A percentile compares a stretch with the other conserved stretches of the same genome.
Conservation (phyloP, 2,797 vertebrate genomes). For the Pipistrellus pipistrellus region DNA sequence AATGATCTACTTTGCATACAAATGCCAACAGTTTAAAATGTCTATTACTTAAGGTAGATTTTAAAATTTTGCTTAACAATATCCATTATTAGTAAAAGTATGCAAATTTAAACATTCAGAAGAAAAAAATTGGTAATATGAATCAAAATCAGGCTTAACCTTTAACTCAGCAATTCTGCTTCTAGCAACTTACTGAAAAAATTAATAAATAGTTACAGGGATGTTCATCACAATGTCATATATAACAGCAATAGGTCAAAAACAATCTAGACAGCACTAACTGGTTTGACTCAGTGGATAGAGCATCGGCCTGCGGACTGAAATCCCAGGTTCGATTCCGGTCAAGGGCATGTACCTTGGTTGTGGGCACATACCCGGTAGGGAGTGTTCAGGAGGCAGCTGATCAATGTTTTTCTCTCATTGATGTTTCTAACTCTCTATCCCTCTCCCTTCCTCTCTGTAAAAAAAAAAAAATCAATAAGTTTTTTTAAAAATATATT, state of each 20-base stretch:
- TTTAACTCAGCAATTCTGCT: conserved; percentile 32
- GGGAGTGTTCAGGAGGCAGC: too few species aligned
- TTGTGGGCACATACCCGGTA: too few species aligned
- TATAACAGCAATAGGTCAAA: conserved; percentile 13
- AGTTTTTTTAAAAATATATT: not conserved
- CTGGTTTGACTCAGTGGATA: too few species aligned
- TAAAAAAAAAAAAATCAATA: too few species aligned
- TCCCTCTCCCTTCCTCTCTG: too few species aligned
- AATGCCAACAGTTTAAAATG: conserved; percentile 26
- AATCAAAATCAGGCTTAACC: not conserved
- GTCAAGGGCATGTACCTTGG: too few species aligned
- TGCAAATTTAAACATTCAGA: not conserved
- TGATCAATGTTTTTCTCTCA: too few species aligned
- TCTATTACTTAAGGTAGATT: not conserved
- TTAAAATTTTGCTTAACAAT: conserved; percentile 33
- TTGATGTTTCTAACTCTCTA: too few species aligned
- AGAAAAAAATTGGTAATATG: not conserved
- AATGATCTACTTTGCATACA: not conserved
- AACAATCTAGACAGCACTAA: not conserved
- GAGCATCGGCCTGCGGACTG: too few species aligned
- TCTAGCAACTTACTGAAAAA: conserved; percentile 34
- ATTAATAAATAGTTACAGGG: not conserved
- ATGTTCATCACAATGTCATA: not conserved
- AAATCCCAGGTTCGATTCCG: too few species aligned
- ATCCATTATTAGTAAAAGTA: conserved; percentile 13